phyloP scores from a whole-genome alignment of 2,888 invertebrate species.

The Clepsis dumicolana region DNA sequence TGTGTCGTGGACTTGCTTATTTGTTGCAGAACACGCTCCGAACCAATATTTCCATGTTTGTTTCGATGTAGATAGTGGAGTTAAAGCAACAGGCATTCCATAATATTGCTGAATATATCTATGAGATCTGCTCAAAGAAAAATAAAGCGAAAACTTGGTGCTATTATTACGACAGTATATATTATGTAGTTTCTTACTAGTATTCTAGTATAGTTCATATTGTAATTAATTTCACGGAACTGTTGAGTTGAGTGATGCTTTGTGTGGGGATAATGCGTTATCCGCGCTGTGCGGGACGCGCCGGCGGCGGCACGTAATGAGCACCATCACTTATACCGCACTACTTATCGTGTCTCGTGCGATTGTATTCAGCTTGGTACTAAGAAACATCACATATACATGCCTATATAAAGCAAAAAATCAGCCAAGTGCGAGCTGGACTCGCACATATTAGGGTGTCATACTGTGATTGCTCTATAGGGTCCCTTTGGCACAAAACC shows the following conservation, averaged over 20 bases:
- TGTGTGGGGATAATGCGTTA: constrained; percentile 38
- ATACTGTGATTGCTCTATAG: too few species aligned
- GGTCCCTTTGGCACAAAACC: too few species aligned
- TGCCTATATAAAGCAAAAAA: too few species aligned
- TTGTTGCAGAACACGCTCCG: constrained; percentile 58
- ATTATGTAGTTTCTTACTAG: not conserved
- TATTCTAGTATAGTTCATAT: not conserved
- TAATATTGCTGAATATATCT: constrained; percentile 46
- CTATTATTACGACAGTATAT: not conserved
- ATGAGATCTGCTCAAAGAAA: too few species aligned
- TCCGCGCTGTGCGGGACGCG: not conserved
- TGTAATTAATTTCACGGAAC: constrained; percentile 22
- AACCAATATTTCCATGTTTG: constrained; percentile 63
- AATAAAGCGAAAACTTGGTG: not conserved
- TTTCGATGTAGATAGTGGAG: constrained; percentile 46
- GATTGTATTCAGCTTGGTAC: constrained; percentile 4
- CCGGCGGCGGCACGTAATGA: constrained; percentile 31
- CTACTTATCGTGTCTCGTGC: constrained; percentile 22
- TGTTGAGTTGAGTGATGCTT: constrained; percentile 40
- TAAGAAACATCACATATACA: too few species aligned
- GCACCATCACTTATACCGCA: constrained; percentile 31
- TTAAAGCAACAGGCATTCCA: constrained; percentile 59
- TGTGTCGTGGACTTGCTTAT: constrained; percentile 57
- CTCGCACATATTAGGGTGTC: too few species aligned
- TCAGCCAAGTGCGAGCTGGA: too few species aligned